Percentiles rank a stretch among this genome's conserved stretches.
These are phyloP conservation scores for Setophaga petechia DNA, from an alignment of 2,113 vertebrate genomes.

Conservation along the genomic window DNA sequence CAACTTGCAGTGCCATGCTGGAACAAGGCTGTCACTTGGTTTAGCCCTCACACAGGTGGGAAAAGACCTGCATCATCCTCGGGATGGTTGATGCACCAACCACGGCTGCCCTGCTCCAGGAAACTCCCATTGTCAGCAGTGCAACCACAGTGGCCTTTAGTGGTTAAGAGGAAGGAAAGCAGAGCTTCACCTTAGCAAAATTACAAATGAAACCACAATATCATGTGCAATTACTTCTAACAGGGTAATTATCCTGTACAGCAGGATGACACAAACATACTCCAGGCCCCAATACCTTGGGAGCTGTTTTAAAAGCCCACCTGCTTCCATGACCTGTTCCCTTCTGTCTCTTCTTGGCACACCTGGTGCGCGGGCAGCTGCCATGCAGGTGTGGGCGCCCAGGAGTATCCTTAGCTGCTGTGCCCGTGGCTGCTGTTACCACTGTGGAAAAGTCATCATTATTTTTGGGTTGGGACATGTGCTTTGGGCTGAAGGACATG, in stretches of 20 bases:
- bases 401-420: background rate
- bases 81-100: background rate
- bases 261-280: background rate
- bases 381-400: background rate
- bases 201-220: background rate
- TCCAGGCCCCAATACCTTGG: background rate
- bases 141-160: background rate
- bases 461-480: background rate
- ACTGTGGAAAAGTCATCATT: background rate
- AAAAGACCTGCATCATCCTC: background rate
- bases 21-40: background rate
- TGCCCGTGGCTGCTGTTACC: accelerated
- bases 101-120: accelerated
- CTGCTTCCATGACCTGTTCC: background rate
- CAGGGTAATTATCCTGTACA: background rate
- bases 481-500: background rate
- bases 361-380: accelerated
- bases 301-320: slow-evolving; percentile 21
- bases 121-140: background rate
- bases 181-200: background rate
- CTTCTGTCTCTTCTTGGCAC: background rate
- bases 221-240: background rate
- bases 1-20: accelerated
- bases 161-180: background rate
- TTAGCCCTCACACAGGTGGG: accelerated